These are phyloP conservation scores for Dicyrtoma fusca DNA, from an alignment of 2,888 invertebrate genomes.

Conservation along the genomic window DNA sequence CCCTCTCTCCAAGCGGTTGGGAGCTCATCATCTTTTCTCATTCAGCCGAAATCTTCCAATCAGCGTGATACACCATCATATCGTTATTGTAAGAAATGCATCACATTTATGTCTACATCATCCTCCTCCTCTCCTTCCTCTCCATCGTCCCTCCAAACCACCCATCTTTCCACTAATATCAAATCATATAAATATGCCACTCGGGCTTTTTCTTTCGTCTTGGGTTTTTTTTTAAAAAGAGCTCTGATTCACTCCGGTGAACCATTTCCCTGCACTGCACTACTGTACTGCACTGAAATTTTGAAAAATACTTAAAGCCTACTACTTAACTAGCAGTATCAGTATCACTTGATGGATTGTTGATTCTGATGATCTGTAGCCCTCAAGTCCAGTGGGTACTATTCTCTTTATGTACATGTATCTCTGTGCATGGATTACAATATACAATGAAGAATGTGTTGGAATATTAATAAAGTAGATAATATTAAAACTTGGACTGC, in stretches of 20 bases:
- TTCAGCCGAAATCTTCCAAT: slow-evolving; percentile 52
- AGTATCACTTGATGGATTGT: no score
- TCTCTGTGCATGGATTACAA: no score
- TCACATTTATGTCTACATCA: slow-evolving; percentile 36
- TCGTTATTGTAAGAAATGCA: slow-evolving; percentile 37
- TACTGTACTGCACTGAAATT: no score
- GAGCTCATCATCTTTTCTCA: slow-evolving; percentile 40
- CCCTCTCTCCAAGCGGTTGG: slow-evolving; percentile 1
- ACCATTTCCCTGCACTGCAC: no score
- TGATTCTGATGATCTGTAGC: no score
- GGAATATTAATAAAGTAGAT: no score
- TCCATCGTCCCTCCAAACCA: neutral
- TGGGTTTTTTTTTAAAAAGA: neutral
- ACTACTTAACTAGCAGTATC: no score
- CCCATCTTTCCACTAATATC: slow-evolving; percentile 15
- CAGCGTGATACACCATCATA: slow-evolving; percentile 51
- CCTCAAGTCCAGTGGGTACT: no score
- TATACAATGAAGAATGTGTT: no score
- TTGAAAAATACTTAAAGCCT: no score
- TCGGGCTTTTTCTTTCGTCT: slow-evolving; percentile 3
- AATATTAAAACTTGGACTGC: no score
- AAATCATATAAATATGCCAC: slow-evolving; percentile 7
- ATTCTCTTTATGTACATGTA: no score
- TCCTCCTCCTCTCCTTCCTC: neutral
- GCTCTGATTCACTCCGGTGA: neutral